These are phyloP conservation scores for Somateria mollissima DNA, from an alignment of 2,797 vertebrate genomes.

Conservation along the genomic window DNA sequence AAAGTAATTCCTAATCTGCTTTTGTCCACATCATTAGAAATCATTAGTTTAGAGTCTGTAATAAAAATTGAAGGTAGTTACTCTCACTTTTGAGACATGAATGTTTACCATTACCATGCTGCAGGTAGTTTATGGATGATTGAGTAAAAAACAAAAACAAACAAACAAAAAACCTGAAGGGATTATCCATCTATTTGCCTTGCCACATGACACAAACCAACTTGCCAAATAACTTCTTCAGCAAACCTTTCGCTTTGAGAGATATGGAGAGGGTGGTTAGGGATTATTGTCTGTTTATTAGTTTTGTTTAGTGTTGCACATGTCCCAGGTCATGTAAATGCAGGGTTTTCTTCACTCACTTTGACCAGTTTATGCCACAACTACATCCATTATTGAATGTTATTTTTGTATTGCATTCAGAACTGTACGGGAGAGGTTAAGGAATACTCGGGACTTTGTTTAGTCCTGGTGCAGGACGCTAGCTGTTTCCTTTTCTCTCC, in stretches of 20 bases:
- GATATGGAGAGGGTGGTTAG: neutral
- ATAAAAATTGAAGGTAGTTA: neutral
- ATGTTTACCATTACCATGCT: neutral
- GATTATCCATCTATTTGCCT: neutral
- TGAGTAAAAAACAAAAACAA: neutral
- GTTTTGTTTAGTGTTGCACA: rapidly evolving
- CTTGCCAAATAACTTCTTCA: neutral
- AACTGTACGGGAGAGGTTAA: neutral
- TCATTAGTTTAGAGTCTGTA: neutral
- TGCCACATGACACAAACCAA: neutral
- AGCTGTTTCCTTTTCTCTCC: neutral
- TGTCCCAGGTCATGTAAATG: neutral
- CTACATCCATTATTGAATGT: neutral
- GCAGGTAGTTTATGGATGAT: neutral
- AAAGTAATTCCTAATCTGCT: neutral
- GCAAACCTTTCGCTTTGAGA: neutral
- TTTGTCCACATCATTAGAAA: neutral
- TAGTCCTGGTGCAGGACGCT: neutral
- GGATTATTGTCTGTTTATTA: neutral
- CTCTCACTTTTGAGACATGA: neutral
- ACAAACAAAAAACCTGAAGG: neutral
- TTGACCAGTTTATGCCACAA: neutral
- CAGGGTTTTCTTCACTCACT: neutral
- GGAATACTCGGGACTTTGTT: neutral
- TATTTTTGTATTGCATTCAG: neutral